phyloP scores from a whole-genome alignment of 1,140 invertebrate species.

The Lucilia sericata region DNA sequence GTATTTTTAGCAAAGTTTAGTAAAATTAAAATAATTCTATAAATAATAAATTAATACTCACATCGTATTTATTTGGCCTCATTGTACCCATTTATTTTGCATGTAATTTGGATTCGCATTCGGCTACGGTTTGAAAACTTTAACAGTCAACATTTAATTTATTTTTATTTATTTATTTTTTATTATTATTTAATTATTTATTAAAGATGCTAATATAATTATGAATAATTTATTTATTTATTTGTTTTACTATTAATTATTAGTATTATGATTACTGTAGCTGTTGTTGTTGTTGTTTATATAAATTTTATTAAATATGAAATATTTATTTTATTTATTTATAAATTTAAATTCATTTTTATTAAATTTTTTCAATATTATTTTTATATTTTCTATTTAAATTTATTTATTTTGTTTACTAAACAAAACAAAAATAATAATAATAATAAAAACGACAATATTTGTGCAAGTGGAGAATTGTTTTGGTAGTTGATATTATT shows the following conservation, averaged over 20 bases:
- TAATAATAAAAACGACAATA: neutral
- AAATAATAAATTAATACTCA: conserved; percentile 60
- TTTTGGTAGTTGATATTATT: neutral
- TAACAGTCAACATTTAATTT: conserved; percentile 49
- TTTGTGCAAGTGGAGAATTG: neutral
- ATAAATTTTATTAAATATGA: too few relatives aligned
- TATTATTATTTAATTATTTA: neutral
- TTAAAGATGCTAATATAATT: neutral
- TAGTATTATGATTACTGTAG: neutral
- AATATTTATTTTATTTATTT: too few relatives aligned
- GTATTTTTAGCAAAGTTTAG: too few relatives aligned
- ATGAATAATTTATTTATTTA: neutral
- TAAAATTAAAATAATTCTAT: too few relatives aligned
- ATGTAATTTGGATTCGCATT: conserved; percentile 68
- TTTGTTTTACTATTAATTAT: neutral
- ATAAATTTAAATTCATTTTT: too few relatives aligned
- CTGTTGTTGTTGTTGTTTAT: neutral
- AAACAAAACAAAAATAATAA: neutral
- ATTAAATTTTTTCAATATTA: too few relatives aligned
- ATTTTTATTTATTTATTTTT: conserved; percentile 28
- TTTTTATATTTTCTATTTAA: too few relatives aligned
- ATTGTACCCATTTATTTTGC: conserved; percentile 69
- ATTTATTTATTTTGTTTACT: too few relatives aligned
- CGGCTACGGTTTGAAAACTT: conserved; percentile 64
- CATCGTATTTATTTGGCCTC: conserved; percentile 69